These are phyloP conservation scores for Globia sparganii DNA, from an alignment of 2,888 invertebrate species.

Conservation along the genomic window DNA sequence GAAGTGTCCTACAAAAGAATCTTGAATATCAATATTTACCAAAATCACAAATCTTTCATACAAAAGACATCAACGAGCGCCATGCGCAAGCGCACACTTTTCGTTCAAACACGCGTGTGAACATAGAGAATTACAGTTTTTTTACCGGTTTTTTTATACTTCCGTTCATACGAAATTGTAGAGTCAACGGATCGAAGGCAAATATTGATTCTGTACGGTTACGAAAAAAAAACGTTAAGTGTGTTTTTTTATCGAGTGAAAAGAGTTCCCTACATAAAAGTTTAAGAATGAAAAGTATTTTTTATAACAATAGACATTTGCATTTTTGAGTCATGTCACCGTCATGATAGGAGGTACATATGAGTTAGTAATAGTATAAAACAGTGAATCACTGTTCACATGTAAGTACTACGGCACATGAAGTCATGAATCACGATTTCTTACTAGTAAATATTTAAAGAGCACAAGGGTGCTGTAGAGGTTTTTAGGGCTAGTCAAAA, in stretches of 20 bases:
- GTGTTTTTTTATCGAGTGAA: background rate
- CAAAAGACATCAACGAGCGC: slow-evolving; percentile 80
- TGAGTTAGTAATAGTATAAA: background rate
- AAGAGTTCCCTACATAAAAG: slow-evolving; percentile 53
- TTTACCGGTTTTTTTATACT: slow-evolving; percentile 67
- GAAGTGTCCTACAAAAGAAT: background rate
- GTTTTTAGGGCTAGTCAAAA: background rate
- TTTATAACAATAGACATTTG: background rate
- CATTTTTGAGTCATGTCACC: slow-evolving; percentile 15
- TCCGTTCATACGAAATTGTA: slow-evolving; percentile 70
- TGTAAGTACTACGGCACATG: slow-evolving; percentile 16
- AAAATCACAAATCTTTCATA: slow-evolving; percentile 55
- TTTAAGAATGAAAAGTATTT: background rate
- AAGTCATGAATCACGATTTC: slow-evolving; percentile 50
- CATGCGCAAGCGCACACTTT: slow-evolving; percentile 50
- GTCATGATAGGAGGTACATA: slow-evolving; percentile 1
- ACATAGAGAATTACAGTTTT: slow-evolving; percentile 59
- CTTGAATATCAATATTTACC: background rate
- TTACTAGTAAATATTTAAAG: slow-evolving; percentile 4
- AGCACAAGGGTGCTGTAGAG: background rate
- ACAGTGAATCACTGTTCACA: slow-evolving; percentile 34
- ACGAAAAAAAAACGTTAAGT: slow-evolving; percentile 50
- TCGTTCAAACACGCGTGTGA: slow-evolving; percentile 61
- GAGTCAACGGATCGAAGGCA: slow-evolving; percentile 78
- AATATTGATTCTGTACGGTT: slow-evolving; percentile 77